These are phyloP conservation scores for Saturnia japonica DNA, from an alignment of 2,888 invertebrate species.

Conservation along the genomic window DNA sequence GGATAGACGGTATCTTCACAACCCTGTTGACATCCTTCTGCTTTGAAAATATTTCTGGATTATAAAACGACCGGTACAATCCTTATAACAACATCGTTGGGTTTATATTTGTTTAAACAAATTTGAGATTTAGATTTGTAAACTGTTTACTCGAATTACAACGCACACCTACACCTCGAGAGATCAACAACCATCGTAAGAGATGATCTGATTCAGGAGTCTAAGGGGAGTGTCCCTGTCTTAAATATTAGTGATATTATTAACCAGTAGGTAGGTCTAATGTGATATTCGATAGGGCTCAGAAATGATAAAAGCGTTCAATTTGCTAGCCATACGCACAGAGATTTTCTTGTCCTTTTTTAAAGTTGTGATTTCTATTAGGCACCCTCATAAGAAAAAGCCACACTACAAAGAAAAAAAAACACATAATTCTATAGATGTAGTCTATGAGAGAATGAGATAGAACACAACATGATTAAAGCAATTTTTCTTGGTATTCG, in stretches of 20 bases:
- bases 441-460: no score
- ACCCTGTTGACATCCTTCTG: slow-evolving; percentile 50
- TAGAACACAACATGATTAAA: no score
- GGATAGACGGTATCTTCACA: slow-evolving; percentile 44
- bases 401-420: no score
- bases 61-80: slow-evolving; percentile 16
- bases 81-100: slow-evolving; percentile 24
- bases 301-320: not conserved
- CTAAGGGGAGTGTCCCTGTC: slow-evolving; percentile 20
- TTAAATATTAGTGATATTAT: not conserved
- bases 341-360: no score
- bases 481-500: no score
- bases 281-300: not conserved
- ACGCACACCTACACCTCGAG: slow-evolving; percentile 45
- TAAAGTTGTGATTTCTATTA: no score
- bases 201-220: slow-evolving; percentile 61
- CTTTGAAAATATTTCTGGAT: slow-evolving; percentile 30
- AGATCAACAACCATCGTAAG: slow-evolving; percentile 66
- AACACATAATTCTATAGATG: no score
- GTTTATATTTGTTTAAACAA: slow-evolving; percentile 25
- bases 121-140: slow-evolving; percentile 28
- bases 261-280: not conserved
- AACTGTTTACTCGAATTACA: slow-evolving; percentile 61
- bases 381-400: no score
- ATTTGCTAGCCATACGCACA: not conserved